These are phyloP conservation scores for Cyanistes caeruleus DNA, from an alignment of 2,113 vertebrate species.

Conservation along the genomic window DNA sequence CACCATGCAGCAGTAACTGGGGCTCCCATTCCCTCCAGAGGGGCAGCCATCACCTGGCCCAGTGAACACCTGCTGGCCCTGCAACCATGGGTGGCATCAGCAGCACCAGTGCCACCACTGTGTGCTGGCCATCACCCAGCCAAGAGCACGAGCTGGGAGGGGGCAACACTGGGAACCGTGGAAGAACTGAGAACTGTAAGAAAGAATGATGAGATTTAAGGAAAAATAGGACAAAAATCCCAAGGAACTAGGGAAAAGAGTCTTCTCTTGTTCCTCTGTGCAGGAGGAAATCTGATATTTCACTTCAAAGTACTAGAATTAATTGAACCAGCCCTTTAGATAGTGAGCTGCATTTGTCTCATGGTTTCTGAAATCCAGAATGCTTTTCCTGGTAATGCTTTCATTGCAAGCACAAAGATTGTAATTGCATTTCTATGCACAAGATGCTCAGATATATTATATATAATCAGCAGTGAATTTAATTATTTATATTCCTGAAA, in stretches of 20 bases:
- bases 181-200: background rate
- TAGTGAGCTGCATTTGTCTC: background rate
- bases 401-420: background rate
- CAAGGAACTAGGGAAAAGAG: background rate
- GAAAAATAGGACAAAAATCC: background rate
- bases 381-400: background rate
- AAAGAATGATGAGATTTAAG: background rate
- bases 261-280: background rate
- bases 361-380: background rate
- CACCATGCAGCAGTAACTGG: background rate
- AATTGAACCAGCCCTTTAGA: background rate
- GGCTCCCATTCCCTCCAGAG: background rate
- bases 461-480: background rate
- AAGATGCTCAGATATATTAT: background rate
- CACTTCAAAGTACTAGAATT: background rate
- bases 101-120: background rate
- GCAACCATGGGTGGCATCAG: fast-evolving
- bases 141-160: background rate
- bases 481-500: background rate
- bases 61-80: background rate
- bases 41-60: background rate
- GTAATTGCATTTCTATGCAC: background rate
- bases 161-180: background rate
- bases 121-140: background rate
- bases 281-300: background rate